A percentile compares a stretch with the other conserved stretches of the same genome.
phyloP scores from a whole-genome alignment of 2,113 vertebrate genomes.

The Monopterus albus region DNA sequence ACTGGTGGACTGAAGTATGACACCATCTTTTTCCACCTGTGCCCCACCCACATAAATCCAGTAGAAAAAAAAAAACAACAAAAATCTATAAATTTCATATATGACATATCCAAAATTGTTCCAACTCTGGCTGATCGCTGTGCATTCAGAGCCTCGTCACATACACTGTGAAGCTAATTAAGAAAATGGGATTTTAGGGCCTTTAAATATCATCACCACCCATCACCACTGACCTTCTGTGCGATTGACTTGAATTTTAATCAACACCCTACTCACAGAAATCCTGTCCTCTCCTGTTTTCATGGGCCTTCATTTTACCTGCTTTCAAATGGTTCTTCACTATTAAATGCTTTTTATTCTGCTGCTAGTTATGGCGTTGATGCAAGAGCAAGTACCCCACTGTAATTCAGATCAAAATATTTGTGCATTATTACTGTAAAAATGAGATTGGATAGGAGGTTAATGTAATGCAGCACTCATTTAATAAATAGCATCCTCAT shows the following conservation, averaged over 20 bases:
- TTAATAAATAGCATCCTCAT: conserved; percentile 26
- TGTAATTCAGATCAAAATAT: conserved; percentile 17
- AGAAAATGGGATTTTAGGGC: neutral
- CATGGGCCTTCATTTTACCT: neutral
- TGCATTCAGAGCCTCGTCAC: neutral
- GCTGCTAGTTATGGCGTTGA: conserved; percentile 5
- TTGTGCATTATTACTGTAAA: conserved; percentile 26
- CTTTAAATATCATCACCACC: neutral
- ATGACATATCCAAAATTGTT: neutral
- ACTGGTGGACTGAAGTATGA: neutral
- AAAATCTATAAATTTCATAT: too few species aligned
- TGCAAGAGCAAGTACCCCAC: neutral
- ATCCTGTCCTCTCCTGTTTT: neutral
- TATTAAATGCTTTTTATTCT: conserved; percentile 7
- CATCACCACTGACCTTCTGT: neutral
- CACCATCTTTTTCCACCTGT: neutral
- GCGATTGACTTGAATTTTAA: neutral
- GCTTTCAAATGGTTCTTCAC: neutral
- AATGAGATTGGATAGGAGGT: conserved; percentile 22
- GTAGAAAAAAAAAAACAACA: neutral
- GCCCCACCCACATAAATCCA: neutral
- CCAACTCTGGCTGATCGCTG: neutral
- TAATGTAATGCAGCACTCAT: conserved; percentile 15
- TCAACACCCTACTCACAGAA: neutral
- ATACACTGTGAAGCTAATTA: neutral